A percentile compares a stretch with the other conserved stretches of the same genome.
Conservation (phyloP, 53 echinoderm and acorn worm species). For the Henricia sp. region DNA sequence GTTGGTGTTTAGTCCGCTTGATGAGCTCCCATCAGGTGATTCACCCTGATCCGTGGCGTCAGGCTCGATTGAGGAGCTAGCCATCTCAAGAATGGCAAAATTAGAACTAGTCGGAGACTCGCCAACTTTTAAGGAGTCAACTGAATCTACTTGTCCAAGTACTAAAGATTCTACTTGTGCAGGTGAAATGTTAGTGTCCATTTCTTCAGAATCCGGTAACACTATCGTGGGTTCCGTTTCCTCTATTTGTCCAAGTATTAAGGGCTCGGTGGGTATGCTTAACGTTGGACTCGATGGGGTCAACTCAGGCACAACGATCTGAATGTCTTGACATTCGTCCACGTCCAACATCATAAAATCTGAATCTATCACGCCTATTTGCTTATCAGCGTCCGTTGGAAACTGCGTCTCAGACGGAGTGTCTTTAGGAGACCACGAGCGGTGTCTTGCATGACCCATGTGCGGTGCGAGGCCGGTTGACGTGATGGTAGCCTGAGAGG, state of each 20-base stretch:
- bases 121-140: constrained; percentile 1
- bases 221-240: not conserved
- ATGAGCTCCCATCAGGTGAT: not conserved
- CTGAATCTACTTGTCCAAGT: not conserved
- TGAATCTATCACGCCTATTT: constrained; percentile 17
- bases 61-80: constrained; percentile 19
- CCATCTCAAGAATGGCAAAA: constrained; percentile 38
- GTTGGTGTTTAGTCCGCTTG: constrained; percentile 74
- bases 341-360: constrained; percentile 26
- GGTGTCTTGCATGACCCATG: constrained; percentile 50
- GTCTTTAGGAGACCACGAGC: constrained; percentile 85
- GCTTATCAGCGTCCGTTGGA: constrained; percentile 51
- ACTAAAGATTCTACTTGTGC: not conserved
- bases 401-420: constrained; percentile 49
- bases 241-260: not conserved
- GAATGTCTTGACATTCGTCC: constrained; percentile 73
- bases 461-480: constrained; percentile 27
- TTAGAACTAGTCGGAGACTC: constrained; percentile 43
- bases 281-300: constrained; percentile 51
- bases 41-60: not conserved
- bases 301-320: constrained; percentile 58
- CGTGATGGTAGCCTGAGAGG: not conserved
- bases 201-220: not conserved
- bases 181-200: not conserved
- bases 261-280: constrained; percentile 10